Evolutionary conservation across 2,113 vertebrate species (phyloP).

Genomic region (Cyprinodon tularosa): DNA sequence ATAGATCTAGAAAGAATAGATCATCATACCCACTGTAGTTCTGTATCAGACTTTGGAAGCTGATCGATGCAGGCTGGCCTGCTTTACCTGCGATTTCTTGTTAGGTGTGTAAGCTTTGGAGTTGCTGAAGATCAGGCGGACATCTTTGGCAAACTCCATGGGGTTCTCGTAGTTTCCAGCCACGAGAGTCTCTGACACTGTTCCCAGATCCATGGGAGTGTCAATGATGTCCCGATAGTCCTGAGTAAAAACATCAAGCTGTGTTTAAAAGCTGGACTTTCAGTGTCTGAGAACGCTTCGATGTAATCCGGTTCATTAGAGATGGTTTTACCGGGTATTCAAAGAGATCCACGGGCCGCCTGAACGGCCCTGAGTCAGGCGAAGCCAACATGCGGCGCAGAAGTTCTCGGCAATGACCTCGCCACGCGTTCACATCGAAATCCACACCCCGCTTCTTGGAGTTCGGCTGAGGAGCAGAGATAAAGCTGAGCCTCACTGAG

Average conservation of each 20-base stretch:
- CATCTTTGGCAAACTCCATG: conserved; percentile 94
- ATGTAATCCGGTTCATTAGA: background rate
- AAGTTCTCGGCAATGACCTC: conserved; percentile 87
- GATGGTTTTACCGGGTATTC: conserved; percentile 84
- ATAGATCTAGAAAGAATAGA: conserved; percentile 85
- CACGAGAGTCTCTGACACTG: conserved; percentile 90
- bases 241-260: conserved; percentile 63
- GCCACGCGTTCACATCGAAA: conserved; percentile 85
- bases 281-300: too few species aligned
- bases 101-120: conserved; percentile 98
- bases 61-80: too few species aligned
- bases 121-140: conserved; percentile 96
- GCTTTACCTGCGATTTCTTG: conserved; percentile 94
- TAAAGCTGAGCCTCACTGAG: background rate
- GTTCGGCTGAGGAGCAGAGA: conserved; percentile 13
- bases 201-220: conserved; percentile 95
- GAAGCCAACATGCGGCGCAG: conserved; percentile 88
- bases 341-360: conserved; percentile 89
- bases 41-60: background rate
- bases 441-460: conserved; percentile 71
- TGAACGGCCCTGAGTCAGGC: conserved; percentile 91
- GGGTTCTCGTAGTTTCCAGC: conserved; percentile 92
- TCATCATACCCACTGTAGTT: background rate
- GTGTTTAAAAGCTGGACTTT: background rate
- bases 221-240: conserved; percentile 93